phyloP scores from a whole-genome alignment of 2,888 invertebrate species.

The Eristalis tenax region DNA sequence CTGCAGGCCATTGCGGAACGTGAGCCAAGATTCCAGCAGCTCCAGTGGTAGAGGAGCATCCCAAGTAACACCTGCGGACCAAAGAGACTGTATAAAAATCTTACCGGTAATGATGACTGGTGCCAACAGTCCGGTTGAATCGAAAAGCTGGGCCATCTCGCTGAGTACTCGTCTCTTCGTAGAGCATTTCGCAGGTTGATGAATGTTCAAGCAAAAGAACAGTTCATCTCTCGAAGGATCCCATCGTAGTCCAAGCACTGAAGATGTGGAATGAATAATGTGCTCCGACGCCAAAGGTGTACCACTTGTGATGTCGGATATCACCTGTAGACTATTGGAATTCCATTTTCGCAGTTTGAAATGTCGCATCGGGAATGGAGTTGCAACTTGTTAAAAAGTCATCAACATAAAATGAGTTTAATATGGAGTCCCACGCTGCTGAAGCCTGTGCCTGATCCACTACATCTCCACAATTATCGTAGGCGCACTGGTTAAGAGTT shows the following conservation, averaged over 20 bases:
- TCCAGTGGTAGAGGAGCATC: neutral
- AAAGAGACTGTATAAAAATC: conserved; percentile 30
- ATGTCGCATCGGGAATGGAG: no score
- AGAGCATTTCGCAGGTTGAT: neutral
- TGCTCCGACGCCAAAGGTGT: neutral
- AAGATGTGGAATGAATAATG: neutral
- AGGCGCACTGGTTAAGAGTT: no score
- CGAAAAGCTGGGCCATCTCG: conserved; percentile 28
- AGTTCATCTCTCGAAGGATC: conserved; percentile 11
- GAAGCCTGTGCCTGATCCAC: no score
- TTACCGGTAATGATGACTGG: conserved; percentile 31
- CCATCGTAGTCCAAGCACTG: conserved; percentile 23
- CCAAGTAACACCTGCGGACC: conserved; percentile 23
- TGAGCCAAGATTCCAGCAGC: neutral
- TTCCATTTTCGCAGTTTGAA: no score
- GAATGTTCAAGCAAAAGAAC: neutral
- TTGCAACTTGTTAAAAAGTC: no score
- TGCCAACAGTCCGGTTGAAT: conserved; percentile 29
- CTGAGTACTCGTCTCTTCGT: conserved; percentile 15
- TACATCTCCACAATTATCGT: no score
- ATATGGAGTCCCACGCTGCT: no score
- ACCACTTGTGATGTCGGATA: neutral
- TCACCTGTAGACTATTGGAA: no score
- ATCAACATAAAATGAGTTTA: no score
- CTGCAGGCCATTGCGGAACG: neutral